Conservation (phyloP, 2,888 invertebrate species). For the Pyrgus malvae region DNA sequence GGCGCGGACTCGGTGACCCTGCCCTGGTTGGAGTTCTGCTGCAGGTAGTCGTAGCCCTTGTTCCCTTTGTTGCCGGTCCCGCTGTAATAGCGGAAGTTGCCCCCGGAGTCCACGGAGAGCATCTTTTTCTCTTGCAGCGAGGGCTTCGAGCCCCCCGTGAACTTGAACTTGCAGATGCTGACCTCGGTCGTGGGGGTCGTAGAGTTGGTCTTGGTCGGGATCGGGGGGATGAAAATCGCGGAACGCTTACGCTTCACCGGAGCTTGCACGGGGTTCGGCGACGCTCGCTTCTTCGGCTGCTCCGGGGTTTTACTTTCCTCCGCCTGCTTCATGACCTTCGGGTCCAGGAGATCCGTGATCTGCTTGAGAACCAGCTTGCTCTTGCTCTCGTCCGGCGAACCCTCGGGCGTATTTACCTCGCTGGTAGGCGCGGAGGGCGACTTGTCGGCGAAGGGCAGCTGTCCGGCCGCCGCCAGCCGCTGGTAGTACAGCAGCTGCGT, state of each 20-base stretch:
- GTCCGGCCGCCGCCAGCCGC: conserved; percentile 83
- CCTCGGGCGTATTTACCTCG: conserved; percentile 49
- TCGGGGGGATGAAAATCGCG: conserved; percentile 92
- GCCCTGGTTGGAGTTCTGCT: conserved; percentile 85
- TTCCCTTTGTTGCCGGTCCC: conserved; percentile 92
- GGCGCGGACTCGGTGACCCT: conserved; percentile 40
- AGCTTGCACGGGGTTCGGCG: conserved; percentile 60
- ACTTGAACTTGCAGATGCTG: conserved; percentile 96
- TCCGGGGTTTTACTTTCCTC: conserved; percentile 62
- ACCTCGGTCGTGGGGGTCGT: conserved; percentile 91
- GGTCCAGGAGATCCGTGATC: conserved; percentile 71
- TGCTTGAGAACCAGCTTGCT: conserved; percentile 72
- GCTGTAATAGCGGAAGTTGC: conserved; percentile 93
- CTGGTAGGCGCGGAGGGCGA: conserved; percentile 53
- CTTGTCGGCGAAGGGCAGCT: conserved; percentile 62
- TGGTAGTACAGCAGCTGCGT: conserved; percentile 89
- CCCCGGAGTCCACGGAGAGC: conserved; percentile 94
- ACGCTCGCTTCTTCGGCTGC: conserved; percentile 66
- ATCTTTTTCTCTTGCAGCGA: conserved; percentile 95
- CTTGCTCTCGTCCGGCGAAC: conserved; percentile 67
- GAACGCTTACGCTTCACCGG: conserved; percentile 88
- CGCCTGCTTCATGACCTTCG: conserved; percentile 65
- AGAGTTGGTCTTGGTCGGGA: conserved; percentile 87
- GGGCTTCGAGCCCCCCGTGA: conserved; percentile 94
- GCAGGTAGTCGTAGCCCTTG: conserved; percentile 91